Evolutionary conservation across 2,888 invertebrate genomes (phyloP).

Genomic region (Myopa tessellatipennis): DNA sequence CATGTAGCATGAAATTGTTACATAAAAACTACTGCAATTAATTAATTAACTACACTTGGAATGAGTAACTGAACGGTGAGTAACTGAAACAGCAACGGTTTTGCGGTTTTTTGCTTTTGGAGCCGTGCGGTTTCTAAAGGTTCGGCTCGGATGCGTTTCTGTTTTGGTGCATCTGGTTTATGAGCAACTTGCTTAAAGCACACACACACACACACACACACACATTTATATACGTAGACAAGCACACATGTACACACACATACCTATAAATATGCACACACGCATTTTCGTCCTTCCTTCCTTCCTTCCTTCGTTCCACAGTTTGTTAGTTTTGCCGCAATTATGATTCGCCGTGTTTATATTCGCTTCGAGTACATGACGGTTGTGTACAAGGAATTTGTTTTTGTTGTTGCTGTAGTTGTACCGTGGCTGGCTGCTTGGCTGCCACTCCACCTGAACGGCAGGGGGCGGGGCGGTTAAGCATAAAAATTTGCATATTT

Average conservation of each 20-base stretch:
- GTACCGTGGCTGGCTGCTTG: background rate
- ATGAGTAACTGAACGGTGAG: too few relatives aligned
- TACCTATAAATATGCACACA: background rate
- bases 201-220: background rate
- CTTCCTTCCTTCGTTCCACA: background rate
- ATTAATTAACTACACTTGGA: too few relatives aligned
- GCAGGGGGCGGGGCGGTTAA: too few relatives aligned
- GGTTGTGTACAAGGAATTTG: conserved; percentile 8
- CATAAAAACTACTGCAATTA: too few relatives aligned
- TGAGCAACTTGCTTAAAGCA: background rate
- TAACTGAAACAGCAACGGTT: too few relatives aligned
- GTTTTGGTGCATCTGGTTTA: conserved; percentile 7
- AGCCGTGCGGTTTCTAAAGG: too few relatives aligned
- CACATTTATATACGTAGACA: background rate
- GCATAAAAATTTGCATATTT: background rate
- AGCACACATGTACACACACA: conserved; percentile 33
- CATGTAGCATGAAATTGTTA: too few relatives aligned
- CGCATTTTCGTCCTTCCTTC: background rate
- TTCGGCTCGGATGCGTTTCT: too few relatives aligned
- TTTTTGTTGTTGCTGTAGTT: background rate
- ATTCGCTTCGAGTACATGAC: background rate
- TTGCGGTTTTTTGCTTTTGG: too few relatives aligned
- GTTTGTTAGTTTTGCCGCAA: conserved; percentile 1
- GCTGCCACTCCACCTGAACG: background rate
- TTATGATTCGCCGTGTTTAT: background rate